phyloP scores from a whole-genome alignment of 2,888 invertebrate genomes.

The Julus scandinavius region DNA sequence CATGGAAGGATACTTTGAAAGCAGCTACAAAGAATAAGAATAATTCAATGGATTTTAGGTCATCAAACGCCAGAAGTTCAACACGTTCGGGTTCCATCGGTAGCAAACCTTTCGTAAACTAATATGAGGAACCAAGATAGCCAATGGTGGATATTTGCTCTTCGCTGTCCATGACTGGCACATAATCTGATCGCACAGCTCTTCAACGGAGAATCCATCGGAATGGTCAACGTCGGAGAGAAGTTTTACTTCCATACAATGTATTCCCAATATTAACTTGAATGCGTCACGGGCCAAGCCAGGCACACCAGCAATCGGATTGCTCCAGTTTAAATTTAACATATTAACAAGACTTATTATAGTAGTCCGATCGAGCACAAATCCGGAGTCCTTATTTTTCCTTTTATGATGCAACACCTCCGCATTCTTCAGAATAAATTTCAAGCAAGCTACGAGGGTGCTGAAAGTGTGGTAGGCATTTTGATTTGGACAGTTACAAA shows the following conservation, averaged over 20 bases:
- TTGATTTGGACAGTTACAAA: not conserved
- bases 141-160: constrained; percentile 54
- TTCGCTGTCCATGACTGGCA: constrained; percentile 48
- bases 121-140: constrained; percentile 47
- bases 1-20: constrained; percentile 4
- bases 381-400: not conserved
- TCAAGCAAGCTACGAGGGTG: constrained; percentile 46
- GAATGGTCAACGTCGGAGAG: not conserved
- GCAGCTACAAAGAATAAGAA: constrained; percentile 6
- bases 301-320: constrained; percentile 15
- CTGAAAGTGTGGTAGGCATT: constrained; percentile 50
- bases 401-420: not conserved
- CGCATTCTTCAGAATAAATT: constrained; percentile 16
- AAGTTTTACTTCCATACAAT: not conserved
- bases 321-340: constrained; percentile 49
- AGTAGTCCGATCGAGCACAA: not conserved
- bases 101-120: constrained; percentile 41
- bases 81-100: not conserved
- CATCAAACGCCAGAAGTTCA: not conserved
- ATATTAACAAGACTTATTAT: not conserved
- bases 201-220: not conserved
- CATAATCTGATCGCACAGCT: constrained; percentile 28
- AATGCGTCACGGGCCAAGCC: constrained; percentile 9
- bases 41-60: not conserved
- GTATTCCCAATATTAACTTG: constrained; percentile 9